phyloP scores from a whole-genome alignment of 2,113 vertebrate species.

The Anarhynchus alexandrinus region DNA sequence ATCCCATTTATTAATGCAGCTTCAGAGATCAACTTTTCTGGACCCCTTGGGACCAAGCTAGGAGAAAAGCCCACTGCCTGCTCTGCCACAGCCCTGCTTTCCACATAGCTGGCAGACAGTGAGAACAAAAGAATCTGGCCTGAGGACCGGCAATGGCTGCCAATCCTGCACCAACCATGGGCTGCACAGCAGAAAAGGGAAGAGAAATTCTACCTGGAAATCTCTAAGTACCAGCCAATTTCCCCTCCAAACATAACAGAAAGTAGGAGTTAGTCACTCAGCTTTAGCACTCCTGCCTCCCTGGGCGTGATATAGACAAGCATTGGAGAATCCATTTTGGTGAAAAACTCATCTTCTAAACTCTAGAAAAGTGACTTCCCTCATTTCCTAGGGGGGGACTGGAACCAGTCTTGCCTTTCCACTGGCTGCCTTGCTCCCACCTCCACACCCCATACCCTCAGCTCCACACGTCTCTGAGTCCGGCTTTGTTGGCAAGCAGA shows the following conservation, averaged over 20 bases:
- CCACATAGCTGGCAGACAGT: neutral
- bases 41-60: neutral
- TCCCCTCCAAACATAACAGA: neutral
- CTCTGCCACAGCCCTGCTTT: neutral
- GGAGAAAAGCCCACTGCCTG: neutral
- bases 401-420: neutral
- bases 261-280: neutral
- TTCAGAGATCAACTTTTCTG: neutral
- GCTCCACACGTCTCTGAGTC: fast-evolving
- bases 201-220: neutral
- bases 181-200: neutral
- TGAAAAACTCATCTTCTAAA: neutral
- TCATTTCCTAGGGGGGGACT: neutral
- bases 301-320: neutral
- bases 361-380: neutral
- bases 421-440: neutral
- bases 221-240: neutral
- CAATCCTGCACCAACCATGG: neutral
- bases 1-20: neutral
- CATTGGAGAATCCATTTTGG: neutral
- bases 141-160: neutral
- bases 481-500: neutral
- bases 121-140: neutral
- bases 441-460: neutral
- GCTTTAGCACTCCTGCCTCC: neutral